Percentiles rank a stretch among this genome's conserved stretches.
These are phyloP conservation scores for Tragelaphus imberbis DNA, from an alignment of 2,113 vertebrate species.

Conservation along the genomic window DNA sequence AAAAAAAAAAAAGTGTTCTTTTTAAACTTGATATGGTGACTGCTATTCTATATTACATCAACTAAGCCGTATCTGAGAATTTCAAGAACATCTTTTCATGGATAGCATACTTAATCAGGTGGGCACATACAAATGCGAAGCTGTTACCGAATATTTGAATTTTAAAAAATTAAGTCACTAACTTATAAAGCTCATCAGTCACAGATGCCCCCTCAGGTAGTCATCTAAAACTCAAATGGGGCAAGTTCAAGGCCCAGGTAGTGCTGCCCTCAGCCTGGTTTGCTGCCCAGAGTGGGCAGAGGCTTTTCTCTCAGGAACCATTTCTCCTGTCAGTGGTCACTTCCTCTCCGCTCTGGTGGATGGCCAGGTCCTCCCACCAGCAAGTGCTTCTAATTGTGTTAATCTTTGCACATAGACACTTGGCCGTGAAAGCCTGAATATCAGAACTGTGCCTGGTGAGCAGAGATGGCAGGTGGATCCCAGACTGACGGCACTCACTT, in stretches of 20 bases:
- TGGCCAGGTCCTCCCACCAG: not conserved
- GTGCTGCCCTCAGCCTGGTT: not conserved
- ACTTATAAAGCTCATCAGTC: not conserved
- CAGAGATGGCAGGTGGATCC: not conserved
- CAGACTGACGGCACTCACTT: not conserved
- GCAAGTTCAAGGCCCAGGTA: not conserved
- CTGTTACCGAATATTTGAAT: not conserved
- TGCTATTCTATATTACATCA: fast-evolving
- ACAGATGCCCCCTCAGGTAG: not conserved
- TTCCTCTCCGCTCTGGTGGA: not conserved
- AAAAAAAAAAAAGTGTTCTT: not conserved
- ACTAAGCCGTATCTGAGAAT: not conserved
- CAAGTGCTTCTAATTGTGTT: not conserved
- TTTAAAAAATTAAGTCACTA: not conserved
- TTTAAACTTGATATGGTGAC: not conserved
- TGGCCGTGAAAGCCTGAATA: not conserved
- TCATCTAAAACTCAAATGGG: not conserved
- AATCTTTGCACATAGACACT: not conserved
- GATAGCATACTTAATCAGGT: not conserved
- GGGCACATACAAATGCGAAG: not conserved
- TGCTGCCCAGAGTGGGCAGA: not conserved
- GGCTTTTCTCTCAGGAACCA: too few relatives aligned
- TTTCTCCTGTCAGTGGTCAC: fast-evolving
- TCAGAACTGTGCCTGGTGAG: not conserved
- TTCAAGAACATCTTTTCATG: too few relatives aligned